A percentile compares a stretch with the other conserved stretches of the same genome.
These are phyloP conservation scores for Deroplatys truncata DNA, from an alignment of 2,888 invertebrate species.

Conservation along the genomic window DNA sequence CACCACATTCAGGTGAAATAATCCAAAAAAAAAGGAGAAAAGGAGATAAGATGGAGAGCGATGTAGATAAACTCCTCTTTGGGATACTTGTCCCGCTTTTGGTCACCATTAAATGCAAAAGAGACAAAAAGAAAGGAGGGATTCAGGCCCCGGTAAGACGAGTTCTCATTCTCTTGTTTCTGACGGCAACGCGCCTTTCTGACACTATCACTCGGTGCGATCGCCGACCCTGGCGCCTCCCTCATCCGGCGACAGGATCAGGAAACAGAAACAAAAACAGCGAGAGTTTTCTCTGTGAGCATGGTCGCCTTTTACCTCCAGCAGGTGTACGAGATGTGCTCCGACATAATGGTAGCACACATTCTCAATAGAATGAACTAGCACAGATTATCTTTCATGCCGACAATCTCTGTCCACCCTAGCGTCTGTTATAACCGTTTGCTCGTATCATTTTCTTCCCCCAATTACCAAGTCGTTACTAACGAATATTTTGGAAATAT, in stretches of 20 bases:
- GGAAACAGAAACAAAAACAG: not conserved
- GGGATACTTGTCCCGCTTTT: not conserved
- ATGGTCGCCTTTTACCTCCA: not conserved
- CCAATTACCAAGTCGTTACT: no score
- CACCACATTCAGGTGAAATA: not conserved
- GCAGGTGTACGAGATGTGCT: not conserved
- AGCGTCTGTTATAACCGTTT: no score
- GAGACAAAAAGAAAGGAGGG: not conserved
- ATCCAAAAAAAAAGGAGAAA: not conserved
- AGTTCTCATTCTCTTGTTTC: not conserved
- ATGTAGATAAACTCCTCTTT: not conserved
- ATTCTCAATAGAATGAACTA: no score
- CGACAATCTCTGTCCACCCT: no score
- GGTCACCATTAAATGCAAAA: not conserved
- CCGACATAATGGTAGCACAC: not conserved
- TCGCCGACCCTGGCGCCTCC: conserved; percentile 22
- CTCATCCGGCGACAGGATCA: not conserved
- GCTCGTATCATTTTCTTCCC: no score
- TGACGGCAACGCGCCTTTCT: not conserved
- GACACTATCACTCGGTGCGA: conserved; percentile 14
- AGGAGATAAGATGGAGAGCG: not conserved
- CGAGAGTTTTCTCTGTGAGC: not conserved
- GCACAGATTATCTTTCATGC: no score
- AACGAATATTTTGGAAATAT: no score
- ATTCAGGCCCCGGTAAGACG: not conserved